Evolutionary conservation across 1,140 invertebrate genomes (phyloP).

Genomic region (Coenobita brevimanus): DNA sequence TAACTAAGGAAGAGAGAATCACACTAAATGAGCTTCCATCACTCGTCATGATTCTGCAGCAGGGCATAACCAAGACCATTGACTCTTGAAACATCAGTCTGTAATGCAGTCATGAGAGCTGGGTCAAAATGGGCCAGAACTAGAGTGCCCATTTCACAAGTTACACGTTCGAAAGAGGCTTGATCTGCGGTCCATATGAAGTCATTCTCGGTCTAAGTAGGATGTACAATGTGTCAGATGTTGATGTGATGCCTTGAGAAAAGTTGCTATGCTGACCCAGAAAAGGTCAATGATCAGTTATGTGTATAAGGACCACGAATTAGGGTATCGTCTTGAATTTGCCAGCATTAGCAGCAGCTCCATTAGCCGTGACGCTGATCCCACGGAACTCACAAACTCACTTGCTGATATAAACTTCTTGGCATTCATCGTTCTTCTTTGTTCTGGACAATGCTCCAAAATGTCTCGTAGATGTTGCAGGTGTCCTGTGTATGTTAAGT

Average conservation of each 20-base stretch:
- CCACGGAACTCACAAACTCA: neutral
- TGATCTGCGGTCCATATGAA: no score
- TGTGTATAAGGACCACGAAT: neutral
- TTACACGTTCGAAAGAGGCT: no score
- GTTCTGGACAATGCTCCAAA: neutral
- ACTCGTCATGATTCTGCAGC: neutral
- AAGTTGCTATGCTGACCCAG: conserved; percentile 19
- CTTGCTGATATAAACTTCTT: neutral
- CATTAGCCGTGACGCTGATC: neutral
- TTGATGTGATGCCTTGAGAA: neutral
- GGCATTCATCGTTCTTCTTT: conserved; percentile 16
- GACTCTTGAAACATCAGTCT: conserved; percentile 9
- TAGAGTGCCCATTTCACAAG: neutral
- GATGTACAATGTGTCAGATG: neutral
- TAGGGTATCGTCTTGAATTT: neutral
- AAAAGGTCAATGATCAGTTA: conserved; percentile 12
- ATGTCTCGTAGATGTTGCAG: neutral
- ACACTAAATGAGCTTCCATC: conserved; percentile 37
- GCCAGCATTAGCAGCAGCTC: neutral
- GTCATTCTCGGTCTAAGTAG: no score
- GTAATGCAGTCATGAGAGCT: neutral
- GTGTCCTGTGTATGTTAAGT: neutral
- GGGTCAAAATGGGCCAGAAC: conserved; percentile 27
- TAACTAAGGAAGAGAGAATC: conserved; percentile 29
- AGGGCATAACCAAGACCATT: conserved; percentile 14